phyloP scores from a whole-genome alignment of 2,113 vertebrate genomes.

The Urocynchramus pylzowi region DNA sequence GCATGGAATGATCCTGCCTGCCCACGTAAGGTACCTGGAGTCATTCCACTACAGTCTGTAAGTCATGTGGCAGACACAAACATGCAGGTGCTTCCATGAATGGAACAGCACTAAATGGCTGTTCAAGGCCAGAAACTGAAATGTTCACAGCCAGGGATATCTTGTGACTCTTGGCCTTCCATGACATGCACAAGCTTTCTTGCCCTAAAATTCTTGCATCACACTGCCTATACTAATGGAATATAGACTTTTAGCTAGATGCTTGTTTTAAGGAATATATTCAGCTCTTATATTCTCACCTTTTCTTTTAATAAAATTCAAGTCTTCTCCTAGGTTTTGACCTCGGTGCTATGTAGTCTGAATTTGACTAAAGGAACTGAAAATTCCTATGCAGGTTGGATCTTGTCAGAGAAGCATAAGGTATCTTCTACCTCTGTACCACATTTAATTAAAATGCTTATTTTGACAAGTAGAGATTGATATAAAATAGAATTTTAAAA shows the following conservation, averaged over 20 bases:
- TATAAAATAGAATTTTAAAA: not conserved
- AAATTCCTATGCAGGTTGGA: not conserved
- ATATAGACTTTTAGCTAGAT: not conserved
- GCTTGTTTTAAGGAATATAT: not conserved
- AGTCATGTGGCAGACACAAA: not conserved
- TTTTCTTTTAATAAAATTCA: not conserved
- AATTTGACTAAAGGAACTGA: not conserved
- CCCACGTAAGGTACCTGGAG: not conserved
- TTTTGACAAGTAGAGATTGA: not conserved
- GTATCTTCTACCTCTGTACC: not conserved
- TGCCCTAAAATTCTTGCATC: not conserved
- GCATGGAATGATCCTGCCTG: rapidly evolving
- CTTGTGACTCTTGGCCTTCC: not conserved
- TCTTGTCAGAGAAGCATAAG: not conserved
- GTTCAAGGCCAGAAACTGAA: not conserved
- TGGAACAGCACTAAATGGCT: not conserved
- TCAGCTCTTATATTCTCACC: not conserved
- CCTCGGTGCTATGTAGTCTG: not conserved
- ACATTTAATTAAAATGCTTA: not conserved
- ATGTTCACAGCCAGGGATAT: not conserved
- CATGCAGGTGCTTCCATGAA: not conserved
- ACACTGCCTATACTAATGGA: not conserved
- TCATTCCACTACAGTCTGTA: not conserved
- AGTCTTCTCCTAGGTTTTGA: not conserved
- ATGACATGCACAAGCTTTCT: not conserved